Conservation (phyloP, 2,113 vertebrate species). For the Tylochromis polylepis region DNA sequence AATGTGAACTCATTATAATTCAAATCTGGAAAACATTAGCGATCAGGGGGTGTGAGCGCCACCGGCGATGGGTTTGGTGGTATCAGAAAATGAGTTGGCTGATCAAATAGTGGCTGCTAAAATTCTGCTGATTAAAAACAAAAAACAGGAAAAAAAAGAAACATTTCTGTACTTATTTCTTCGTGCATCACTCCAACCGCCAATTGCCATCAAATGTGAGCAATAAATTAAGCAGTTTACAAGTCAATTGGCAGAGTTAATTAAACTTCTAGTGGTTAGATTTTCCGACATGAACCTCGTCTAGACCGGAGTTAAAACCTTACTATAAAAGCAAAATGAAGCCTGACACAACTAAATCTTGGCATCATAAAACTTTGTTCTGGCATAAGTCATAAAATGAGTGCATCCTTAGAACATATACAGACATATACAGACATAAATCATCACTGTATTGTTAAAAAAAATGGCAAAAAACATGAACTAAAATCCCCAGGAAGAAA, state of each 20-base stretch:
- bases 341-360: constrained; percentile 34
- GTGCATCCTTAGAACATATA: not conserved
- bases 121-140: constrained; percentile 1
- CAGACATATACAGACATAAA: not conserved
- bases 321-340: constrained; percentile 23
- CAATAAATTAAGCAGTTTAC: constrained; percentile 53
- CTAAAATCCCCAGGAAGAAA: constrained; percentile 31
- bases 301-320: constrained; percentile 48
- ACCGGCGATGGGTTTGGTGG: not conserved
- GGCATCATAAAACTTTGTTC: not conserved
- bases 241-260: constrained; percentile 49
- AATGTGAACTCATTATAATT: constrained; percentile 33
- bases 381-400: constrained; percentile 11
- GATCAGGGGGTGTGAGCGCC: not conserved
- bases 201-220: constrained; percentile 6
- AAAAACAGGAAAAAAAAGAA: not conserved
- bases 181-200: not conserved
- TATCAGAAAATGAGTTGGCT: constrained; percentile 41
- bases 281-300: constrained; percentile 39
- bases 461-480: not conserved
- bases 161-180: not conserved
- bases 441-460: constrained; percentile 26
- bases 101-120: not conserved
- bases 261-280: constrained; percentile 47
- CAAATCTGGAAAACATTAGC: constrained; percentile 25